A percentile compares a stretch with the other conserved stretches of the same genome.
Evolutionary conservation across 1,140 invertebrate genomes (phyloP).

Genomic region (Epicauta chinensis): DNA sequence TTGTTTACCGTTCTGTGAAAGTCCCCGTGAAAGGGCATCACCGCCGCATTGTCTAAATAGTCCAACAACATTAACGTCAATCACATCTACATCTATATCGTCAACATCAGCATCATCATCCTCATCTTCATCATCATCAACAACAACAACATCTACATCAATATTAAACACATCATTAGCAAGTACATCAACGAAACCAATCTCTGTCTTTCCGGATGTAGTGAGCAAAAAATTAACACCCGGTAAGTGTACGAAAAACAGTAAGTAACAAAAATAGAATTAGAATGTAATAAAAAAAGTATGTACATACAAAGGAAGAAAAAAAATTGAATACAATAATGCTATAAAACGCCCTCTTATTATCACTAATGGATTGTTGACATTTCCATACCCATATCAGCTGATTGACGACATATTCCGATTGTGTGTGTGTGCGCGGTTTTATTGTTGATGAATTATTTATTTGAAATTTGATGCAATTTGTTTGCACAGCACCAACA

Average conservation of each 20-base stretch:
- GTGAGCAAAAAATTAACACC: slow-evolving; percentile 66
- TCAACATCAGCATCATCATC: slow-evolving; percentile 55
- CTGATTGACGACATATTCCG: slow-evolving; percentile 26
- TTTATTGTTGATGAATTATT: too few species aligned
- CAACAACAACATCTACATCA: neutral
- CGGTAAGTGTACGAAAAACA: slow-evolving; percentile 51
- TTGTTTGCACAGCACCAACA: too few species aligned
- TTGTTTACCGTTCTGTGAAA: slow-evolving; percentile 74
- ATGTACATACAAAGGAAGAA: too few species aligned
- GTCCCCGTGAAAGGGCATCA: slow-evolving; percentile 44
- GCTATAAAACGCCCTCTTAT: too few species aligned
- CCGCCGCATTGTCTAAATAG: neutral
- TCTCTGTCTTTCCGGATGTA: slow-evolving; percentile 39
- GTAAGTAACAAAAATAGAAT: too few species aligned
- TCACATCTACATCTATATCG: slow-evolving; percentile 13
- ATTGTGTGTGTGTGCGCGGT: too few species aligned
- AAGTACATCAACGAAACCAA: slow-evolving; percentile 51
- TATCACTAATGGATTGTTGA: slow-evolving; percentile 25
- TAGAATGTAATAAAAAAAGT: too few species aligned
- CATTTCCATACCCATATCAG: slow-evolving; percentile 36
- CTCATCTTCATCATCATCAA: slow-evolving; percentile 42
- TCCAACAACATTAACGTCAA: neutral
- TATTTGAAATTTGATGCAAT: too few species aligned
- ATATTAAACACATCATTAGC: slow-evolving; percentile 47
- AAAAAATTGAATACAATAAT: too few species aligned